Percentiles rank a stretch among this genome's conserved stretches.
phyloP scores from a whole-genome alignment of 2,113 vertebrate species.

The Sclerurus mexicanus region DNA sequence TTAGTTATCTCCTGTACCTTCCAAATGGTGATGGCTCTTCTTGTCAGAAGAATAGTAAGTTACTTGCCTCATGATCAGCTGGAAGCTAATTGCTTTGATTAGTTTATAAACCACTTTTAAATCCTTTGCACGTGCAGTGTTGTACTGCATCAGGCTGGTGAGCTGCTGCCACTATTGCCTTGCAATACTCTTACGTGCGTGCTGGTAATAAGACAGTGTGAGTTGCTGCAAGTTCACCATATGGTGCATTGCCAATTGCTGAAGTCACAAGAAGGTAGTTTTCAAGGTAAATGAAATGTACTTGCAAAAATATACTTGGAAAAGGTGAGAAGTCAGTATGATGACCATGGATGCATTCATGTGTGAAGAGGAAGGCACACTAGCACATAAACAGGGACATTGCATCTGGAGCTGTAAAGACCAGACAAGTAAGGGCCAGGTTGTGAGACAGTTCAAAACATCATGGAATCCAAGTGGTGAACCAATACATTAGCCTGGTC shows the following conservation, averaged over 20 bases:
- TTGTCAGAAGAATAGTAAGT: background rate
- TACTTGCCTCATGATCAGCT: background rate
- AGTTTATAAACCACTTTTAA: background rate
- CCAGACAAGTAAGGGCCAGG: background rate
- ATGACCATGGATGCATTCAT: background rate
- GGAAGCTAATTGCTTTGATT: background rate
- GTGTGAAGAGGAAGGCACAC: background rate
- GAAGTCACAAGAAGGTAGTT: background rate
- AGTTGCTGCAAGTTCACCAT: background rate
- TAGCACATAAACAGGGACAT: background rate
- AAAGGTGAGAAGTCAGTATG: background rate
- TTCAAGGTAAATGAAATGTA: background rate
- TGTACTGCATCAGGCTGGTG: background rate
- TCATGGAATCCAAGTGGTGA: background rate
- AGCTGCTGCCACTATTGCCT: background rate
- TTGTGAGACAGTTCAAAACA: background rate
- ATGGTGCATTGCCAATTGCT: background rate
- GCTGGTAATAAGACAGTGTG: background rate
- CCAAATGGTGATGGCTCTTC: background rate
- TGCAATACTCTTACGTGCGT: background rate
- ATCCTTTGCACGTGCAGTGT: background rate
- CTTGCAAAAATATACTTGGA: background rate
- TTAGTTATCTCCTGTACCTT: background rate
- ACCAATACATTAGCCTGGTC: background rate
- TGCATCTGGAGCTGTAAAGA: background rate